Evolutionary conservation across 2,888 invertebrate genomes (phyloP), one percentile per base, ranked within the genome.

Genomic region (Omphaloscelis lunosa): DNA sequence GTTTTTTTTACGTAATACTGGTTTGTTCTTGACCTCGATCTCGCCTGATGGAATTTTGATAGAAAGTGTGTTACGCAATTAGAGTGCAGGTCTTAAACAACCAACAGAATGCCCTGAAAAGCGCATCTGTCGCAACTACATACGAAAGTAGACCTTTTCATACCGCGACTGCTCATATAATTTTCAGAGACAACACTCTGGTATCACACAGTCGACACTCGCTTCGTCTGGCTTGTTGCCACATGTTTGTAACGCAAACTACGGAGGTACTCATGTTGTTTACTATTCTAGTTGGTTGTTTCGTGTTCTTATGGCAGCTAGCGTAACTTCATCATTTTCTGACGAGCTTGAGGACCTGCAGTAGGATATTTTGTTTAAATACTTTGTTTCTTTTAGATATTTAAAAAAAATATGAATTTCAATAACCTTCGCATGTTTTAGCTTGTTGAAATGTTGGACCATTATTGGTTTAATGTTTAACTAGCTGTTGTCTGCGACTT

Each of bases 191-290:
- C 80, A 65, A 80, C 61, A 80, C 63, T 65, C 62, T 59, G 66
- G 59, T 88, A 87, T 86, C 82, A 58, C 71, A 66, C 75, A 77
- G 78, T 73, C 68, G 59, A 68, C 86, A 88, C 75, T 79, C 86
- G 75, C 72, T n/a, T 17, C 45, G 66, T 65, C 63, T 88, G 86
- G 88, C 88, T 34, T 20, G 23, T 11, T 80, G 86, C 86, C 88
- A 88, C 65, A 78, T 80, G 80, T 76, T 78, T 53, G 59, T 65
- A 75, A 75, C 67, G n/a, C 29, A 67, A 80, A 56, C 82, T 81
- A 58, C 71, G 48, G 77, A 74, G 27, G 48, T 77, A 45, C 51
- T 71, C 58, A 59, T 11, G 67, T 70, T 56, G 77, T 83, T 83
- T 77, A 78, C 58, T 70, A 75, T 58, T 27, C 51, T 69, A 63